Base-by-base conservation (phyloP, 2,797 vertebrate species). In the Artibeus lituratus region DNA sequence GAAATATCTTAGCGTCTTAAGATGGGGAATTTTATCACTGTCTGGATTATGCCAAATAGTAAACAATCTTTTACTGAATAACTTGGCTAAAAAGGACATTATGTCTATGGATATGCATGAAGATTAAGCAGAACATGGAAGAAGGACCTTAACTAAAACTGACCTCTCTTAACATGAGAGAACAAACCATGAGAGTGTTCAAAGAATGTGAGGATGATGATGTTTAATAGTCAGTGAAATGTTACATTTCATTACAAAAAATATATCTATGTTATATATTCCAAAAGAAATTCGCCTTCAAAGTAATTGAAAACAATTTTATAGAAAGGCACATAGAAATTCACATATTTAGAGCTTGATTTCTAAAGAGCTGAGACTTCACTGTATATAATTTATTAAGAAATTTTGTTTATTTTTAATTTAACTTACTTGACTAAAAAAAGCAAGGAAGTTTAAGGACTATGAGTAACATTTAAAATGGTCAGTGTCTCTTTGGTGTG, bases 341-440 rank as follows among this genome's bases (percentile, higher is more conserved):
- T 80, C 5, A 84, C 24, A 49, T 32, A 51, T 10, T n/a, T 73
- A 88, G 53, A 78, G 24, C 39, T 85, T 95, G 53, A 95, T 84
- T 91, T 59, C 37, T 39, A 78, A 65, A 67, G 65, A 91, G 22
- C 16, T 88, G 55, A 85, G 22, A 69, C 15, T 94, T 82, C 39
- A 73, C 16, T 86, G 37, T 11, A 26, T 85, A 39, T 24, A 78
- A 70, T 49, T 73, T 72, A 39, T 18, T 26, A n/a, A 77, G 42
- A 29, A n/a, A 62, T 96, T 92, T 92, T 90, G 1, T 87, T 95
- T 80, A 82, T 78, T 94, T 77, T 44, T 95, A 81, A 77, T 77
- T 92, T 90, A 90, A 83, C 19, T 29, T 42, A 67, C 53, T 94
- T 91, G 88, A 72, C 22, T 88, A 16, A 37, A 70, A 70, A 92